These are phyloP conservation scores for Drosophila parvula DNA, from an alignment of 1,140 invertebrate species.

Conservation along the genomic window DNA sequence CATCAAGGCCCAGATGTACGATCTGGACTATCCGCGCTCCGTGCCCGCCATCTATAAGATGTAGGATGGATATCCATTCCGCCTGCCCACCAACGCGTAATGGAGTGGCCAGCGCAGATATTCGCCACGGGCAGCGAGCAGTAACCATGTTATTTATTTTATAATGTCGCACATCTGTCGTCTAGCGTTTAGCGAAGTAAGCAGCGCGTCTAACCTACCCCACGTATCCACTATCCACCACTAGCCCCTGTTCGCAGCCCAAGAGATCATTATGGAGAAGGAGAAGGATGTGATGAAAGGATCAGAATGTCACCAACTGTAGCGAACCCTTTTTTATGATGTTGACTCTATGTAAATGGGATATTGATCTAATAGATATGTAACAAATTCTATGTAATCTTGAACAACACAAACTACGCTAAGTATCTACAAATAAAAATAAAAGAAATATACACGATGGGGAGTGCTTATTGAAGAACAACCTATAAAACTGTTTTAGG, in stretches of 20 bases:
- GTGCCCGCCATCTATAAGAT: conserved; percentile 85
- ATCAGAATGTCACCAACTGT: conserved; percentile 9
- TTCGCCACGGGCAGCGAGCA: conserved; percentile 42
- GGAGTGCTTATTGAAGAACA: neutral
- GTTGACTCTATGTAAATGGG: conserved; percentile 69
- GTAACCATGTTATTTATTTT: conserved; percentile 75
- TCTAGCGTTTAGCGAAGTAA: conserved; percentile 42
- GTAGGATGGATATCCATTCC: conserved; percentile 58
- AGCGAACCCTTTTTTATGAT: conserved; percentile 49
- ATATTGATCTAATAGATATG: conserved; percentile 72
- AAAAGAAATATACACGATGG: neutral
- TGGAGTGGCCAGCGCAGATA: conserved; percentile 41
- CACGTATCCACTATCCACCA: conserved; percentile 25
- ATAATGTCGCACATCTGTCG: conserved; percentile 61
- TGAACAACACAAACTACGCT: conserved; percentile 59
- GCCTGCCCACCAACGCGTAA: conserved; percentile 16
- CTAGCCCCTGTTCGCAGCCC: conserved; percentile 21
- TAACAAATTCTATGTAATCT: conserved; percentile 71
- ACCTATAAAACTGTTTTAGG: no score
- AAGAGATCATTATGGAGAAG: neutral
- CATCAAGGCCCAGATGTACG: conserved; percentile 92
- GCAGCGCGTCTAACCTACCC: conserved; percentile 26
- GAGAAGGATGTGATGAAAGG: conserved; percentile 6
- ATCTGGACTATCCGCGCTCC: conserved; percentile 88
- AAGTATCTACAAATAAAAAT: conserved; percentile 47